Evolutionary conservation across 37 sponge, comb jelly and placozoan genomes (phyloP), one percentile per base, ranked within the genome.

Genomic region (Oopsacas minuta): DNA sequence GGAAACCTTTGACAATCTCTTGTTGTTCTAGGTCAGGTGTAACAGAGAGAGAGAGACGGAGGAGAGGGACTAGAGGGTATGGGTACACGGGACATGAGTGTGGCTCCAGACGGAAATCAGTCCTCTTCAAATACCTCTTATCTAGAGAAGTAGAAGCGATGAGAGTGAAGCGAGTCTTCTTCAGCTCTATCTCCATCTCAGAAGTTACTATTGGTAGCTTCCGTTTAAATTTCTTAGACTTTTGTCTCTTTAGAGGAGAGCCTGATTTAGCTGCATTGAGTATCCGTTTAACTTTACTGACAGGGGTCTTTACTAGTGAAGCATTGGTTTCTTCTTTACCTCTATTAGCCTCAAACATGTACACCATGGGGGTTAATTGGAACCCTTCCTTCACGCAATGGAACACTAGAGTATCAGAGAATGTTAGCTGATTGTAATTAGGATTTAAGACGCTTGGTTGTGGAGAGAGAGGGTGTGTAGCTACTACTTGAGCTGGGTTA

Each of bases 401-500:
- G 3, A 61, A 34, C 75, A 61, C 75, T 5, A 61, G 75, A 3
- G 75, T 61, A 34, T 61, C 75, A 3, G 75, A n/a, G 75, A 61
- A 61, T 3, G 75, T 34, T 34, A 61, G 75, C 75, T 61, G 75
- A 34, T 61, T 61, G 75, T 61, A 61, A 3, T 61, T 61, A 34
- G 75, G 75, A 34, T 61, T 61, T 25, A 61, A 34, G 28, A 61
- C 75, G 75, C 75, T 61, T 25, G 75, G 75, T 5, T 61, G 75
- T 3, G 75, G 75, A 3, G 75, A 61, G 75, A 61, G 75, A 5
- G 75, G 75, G 75, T 61, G 75, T n/a, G 75, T 61, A 5, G 75
- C 75, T 34, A 61, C 75, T 34, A 61, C 75, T 34, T 61, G 75
- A n/a, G 75, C 20, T 25, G 75, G 75, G 75, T 61, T 25, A 3